Evolutionary conservation across 92 coral and sea anemone genomes (phyloP).

Genomic region (Paramuricea clavata): DNA sequence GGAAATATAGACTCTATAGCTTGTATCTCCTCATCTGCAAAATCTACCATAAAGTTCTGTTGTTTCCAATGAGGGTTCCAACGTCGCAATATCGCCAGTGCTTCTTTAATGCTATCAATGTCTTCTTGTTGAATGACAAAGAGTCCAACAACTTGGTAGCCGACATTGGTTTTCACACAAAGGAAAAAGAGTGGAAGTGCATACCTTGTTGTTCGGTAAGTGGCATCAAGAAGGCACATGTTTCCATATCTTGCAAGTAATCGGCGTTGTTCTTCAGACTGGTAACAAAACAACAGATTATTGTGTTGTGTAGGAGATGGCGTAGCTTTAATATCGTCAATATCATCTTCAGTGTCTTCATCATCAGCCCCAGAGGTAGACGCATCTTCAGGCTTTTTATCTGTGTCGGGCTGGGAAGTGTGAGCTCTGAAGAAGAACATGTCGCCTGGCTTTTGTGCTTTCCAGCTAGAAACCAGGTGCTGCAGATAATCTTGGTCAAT

Average conservation of each 20-base stretch:
- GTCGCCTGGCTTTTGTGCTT: background rate
- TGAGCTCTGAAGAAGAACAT: background rate
- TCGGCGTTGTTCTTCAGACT: slow-evolving; percentile 6
- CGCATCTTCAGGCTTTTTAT: background rate
- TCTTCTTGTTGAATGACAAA: slow-evolving; percentile 19
- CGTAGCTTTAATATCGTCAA: background rate
- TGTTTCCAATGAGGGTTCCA: slow-evolving; percentile 6
- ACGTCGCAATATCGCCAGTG: background rate
- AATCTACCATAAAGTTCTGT: slow-evolving; percentile 21
- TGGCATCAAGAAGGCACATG: slow-evolving; percentile 18
- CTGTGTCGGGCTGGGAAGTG: background rate
- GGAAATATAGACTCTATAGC: slow-evolving; percentile 2
- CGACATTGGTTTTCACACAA: background rate
- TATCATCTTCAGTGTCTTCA: background rate
- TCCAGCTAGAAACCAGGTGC: background rate
- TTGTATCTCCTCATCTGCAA: slow-evolving; percentile 27
- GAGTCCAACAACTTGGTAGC: slow-evolving; percentile 8
- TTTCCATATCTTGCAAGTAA: slow-evolving; percentile 5
- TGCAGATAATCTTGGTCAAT: slow-evolving; percentile 1
- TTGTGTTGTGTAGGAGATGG: background rate
- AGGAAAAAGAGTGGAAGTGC: slow-evolving; percentile 27
- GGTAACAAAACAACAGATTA: slow-evolving; percentile 18
- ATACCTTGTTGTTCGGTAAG: slow-evolving; percentile 29
- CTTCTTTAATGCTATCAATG: slow-evolving; percentile 18
- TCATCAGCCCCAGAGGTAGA: background rate